phyloP scores from a whole-genome alignment of 2,113 vertebrate species.

The Otus sunia region DNA sequence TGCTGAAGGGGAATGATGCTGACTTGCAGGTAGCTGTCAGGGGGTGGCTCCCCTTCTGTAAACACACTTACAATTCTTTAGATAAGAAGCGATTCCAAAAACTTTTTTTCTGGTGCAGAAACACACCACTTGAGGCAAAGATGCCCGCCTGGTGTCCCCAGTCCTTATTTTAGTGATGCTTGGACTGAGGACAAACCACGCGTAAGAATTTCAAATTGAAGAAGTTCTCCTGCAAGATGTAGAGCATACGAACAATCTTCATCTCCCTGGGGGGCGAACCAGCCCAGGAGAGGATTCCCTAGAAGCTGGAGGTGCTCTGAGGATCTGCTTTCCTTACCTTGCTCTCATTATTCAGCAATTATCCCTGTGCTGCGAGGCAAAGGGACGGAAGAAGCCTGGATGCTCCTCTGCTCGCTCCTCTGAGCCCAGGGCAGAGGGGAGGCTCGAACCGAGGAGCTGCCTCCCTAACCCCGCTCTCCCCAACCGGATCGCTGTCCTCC shows the following conservation, averaged over 20 bases:
- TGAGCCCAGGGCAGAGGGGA: background rate
- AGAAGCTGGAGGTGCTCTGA: background rate
- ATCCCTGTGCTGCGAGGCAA: background rate
- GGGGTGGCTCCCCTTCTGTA: background rate
- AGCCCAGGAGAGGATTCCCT: background rate
- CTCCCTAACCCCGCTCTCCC: background rate
- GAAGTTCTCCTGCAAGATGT: background rate
- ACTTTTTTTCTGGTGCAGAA: background rate
- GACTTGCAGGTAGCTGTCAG: background rate
- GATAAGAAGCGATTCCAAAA: background rate
- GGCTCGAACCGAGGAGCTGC: background rate
- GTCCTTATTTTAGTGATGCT: background rate
- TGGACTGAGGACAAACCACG: accelerated
- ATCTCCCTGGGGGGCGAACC: background rate
- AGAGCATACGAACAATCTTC: background rate
- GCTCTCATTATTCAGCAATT: background rate
- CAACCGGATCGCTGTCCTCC: background rate
- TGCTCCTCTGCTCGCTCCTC: background rate
- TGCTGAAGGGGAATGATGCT: background rate
- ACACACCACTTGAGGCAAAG: background rate
- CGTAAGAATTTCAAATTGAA: background rate
- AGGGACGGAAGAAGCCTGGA: background rate
- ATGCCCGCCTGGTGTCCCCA: background rate
- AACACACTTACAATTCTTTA: background rate
- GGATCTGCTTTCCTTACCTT: background rate